Conservation (phyloP, 1,140 invertebrate genomes). For the Rhizoglyphus robini region DNA sequence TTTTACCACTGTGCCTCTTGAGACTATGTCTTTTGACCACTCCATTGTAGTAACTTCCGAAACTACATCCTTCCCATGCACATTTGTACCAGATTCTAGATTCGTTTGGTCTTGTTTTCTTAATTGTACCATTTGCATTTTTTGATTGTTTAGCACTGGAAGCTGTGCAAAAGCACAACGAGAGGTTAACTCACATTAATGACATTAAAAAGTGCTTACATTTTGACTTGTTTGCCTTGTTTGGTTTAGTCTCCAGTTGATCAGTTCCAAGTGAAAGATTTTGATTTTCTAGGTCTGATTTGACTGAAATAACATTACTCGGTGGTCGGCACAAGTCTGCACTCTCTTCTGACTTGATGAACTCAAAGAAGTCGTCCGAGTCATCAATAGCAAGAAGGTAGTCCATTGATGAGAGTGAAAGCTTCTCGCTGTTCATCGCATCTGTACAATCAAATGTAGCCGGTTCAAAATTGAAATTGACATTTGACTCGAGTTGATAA, state of each 20-base stretch:
- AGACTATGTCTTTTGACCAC: slow-evolving; percentile 11
- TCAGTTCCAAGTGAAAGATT: neutral
- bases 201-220: too few species aligned
- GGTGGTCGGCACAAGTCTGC: neutral
- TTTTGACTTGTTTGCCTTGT: neutral
- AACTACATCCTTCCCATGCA: slow-evolving; percentile 20
- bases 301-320: neutral
- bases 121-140: neutral
- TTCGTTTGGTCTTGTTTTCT: slow-evolving; percentile 1
- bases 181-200: too few species aligned
- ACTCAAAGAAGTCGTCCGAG: neutral
- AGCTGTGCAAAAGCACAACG: too few species aligned
- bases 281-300: neutral
- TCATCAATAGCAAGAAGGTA: neutral
- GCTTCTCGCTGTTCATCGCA: too few species aligned
- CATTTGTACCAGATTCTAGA: slow-evolving; percentile 14
- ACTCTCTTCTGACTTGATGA: neutral
- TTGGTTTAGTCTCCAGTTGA: neutral
- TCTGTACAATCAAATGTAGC: neutral
- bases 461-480: neutral
- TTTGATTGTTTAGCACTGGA: too few species aligned
- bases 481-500: neutral
- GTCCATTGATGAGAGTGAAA: neutral
- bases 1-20: slow-evolving; percentile 4
- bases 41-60: slow-evolving; percentile 19